Percentiles rank a stretch among this genome's conserved stretches.
Conservation (phyloP, 2,888 invertebrate species). For the Troglohyphantes excavatus region DNA sequence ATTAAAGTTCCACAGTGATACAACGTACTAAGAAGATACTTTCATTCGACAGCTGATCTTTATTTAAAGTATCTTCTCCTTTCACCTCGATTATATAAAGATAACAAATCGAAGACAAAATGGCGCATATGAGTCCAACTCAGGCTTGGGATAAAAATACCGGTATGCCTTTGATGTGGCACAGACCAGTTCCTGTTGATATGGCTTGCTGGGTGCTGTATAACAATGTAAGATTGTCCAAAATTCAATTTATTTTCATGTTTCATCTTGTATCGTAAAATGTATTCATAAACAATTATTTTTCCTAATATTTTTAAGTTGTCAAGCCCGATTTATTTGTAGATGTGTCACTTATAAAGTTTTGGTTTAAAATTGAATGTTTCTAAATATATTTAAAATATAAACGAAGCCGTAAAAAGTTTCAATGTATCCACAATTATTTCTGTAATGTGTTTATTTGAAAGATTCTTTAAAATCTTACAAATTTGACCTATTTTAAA, state of each 20-base stretch:
- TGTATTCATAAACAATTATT: too few species aligned
- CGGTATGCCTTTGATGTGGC: constrained; percentile 76
- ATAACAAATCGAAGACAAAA: constrained; percentile 69
- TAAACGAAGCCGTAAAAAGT: too few species aligned
- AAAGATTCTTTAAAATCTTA: too few species aligned
- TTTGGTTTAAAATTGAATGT: too few species aligned
- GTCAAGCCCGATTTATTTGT: background rate
- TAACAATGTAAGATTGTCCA: constrained; percentile 71
- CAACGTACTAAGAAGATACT: constrained; percentile 21
- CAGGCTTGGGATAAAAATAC: constrained; percentile 79
- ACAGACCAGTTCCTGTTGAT: constrained; percentile 74
- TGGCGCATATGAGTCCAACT: constrained; percentile 79
- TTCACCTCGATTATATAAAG: constrained; percentile 16
- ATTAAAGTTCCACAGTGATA: constrained; percentile 49
- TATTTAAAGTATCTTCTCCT: constrained; percentile 31
- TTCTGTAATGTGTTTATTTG: too few species aligned
- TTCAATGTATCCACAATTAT: too few species aligned
- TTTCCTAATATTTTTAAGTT: too few species aligned
- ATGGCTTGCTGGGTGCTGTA: constrained; percentile 78
- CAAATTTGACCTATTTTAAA: too few species aligned
- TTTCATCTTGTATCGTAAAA: too few species aligned
- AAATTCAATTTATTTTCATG: background rate
- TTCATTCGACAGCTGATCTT: constrained; percentile 34
- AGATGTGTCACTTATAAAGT: background rate
- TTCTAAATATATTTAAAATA: too few species aligned